These are phyloP conservation scores for Xyrauchen texanus DNA, from an alignment of 2,113 vertebrate genomes.

Conservation along the genomic window DNA sequence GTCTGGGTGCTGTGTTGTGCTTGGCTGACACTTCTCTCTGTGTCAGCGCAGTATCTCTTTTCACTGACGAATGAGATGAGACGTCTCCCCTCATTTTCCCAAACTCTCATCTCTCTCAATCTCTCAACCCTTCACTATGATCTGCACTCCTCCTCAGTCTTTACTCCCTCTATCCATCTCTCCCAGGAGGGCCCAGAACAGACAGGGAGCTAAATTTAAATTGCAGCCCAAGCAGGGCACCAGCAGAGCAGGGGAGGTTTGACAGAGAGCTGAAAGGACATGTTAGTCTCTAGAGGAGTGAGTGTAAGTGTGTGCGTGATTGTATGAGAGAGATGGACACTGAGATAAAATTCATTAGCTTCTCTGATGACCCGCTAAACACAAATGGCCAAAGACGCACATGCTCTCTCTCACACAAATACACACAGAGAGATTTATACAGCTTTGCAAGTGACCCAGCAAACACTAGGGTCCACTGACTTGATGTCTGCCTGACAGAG, in stretches of 20 bases:
- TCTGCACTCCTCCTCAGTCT: conserved; percentile 51
- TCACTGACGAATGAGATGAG: conserved; percentile 76
- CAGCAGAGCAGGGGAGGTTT: conserved; percentile 39
- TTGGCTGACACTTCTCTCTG: conserved; percentile 71
- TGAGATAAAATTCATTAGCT: conserved; percentile 99
- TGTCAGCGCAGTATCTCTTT: conserved; percentile 79
- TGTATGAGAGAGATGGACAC: conserved; percentile 55
- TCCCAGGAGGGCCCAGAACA: conserved; percentile 43
- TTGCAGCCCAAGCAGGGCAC: conserved; percentile 29
- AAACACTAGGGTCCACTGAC: conserved; percentile 64
- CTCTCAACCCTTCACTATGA: conserved; percentile 59
- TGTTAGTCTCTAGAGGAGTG: conserved; percentile 35
- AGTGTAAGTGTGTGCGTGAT: not conserved
- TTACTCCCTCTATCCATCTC: conserved; percentile 42
- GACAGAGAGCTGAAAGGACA: conserved; percentile 20
- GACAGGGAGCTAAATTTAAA: conserved; percentile 67
- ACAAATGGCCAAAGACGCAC: conserved; percentile 59
- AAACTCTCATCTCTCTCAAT: conserved; percentile 60
- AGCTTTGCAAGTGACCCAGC: conserved; percentile 38
- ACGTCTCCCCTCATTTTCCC: conserved; percentile 75
- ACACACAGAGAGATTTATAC: conserved; percentile 67
- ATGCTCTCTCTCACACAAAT: conserved; percentile 61
- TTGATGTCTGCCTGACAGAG: conserved; percentile 53
- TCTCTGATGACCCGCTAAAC: conserved; percentile 90
- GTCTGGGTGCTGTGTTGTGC: conserved; percentile 65